These are phyloP conservation scores for Athalia cordata DNA, from an alignment of 2,888 invertebrate genomes.

Conservation along the genomic window DNA sequence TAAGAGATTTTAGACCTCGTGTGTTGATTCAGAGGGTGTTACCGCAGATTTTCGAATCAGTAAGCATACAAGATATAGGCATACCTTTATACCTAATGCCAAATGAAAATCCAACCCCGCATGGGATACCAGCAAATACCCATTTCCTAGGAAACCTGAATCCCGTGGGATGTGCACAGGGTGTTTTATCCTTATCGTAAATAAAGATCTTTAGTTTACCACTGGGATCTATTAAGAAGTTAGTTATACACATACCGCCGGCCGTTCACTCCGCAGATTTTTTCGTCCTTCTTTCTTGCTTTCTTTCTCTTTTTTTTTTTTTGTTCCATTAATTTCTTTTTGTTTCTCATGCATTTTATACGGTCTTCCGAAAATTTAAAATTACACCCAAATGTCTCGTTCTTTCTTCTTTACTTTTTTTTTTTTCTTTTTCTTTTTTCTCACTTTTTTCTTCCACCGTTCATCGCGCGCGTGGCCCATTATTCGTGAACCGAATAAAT, in stretches of 20 bases:
- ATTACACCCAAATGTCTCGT: background rate
- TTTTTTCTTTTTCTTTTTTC: background rate
- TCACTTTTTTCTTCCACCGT: slow-evolving; percentile 6
- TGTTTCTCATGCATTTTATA: too few relatives aligned
- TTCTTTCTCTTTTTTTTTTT: too few relatives aligned
- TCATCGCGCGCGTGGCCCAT: background rate
- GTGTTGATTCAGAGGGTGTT: slow-evolving; percentile 38
- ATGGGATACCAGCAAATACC: too few relatives aligned
- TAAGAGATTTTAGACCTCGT: slow-evolving; percentile 19
- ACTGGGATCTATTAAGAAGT: too few relatives aligned
- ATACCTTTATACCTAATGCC: too few relatives aligned
- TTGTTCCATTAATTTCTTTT: too few relatives aligned
- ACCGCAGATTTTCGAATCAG: background rate
- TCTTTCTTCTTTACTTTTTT: background rate
- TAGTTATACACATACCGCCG: too few relatives aligned
- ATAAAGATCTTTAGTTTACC: slow-evolving; percentile 29
- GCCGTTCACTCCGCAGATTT: background rate
- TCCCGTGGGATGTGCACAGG: background rate
- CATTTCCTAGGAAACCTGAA: background rate
- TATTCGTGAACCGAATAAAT: background rate
- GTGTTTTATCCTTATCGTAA: slow-evolving; percentile 33
- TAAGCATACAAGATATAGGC: too few relatives aligned
- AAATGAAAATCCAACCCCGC: too few relatives aligned
- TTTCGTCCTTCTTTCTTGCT: too few relatives aligned
- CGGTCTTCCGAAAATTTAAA: background rate